Evolutionary conservation across 2,888 invertebrate species (phyloP).

Genomic region (Erebia palarica): DNA sequence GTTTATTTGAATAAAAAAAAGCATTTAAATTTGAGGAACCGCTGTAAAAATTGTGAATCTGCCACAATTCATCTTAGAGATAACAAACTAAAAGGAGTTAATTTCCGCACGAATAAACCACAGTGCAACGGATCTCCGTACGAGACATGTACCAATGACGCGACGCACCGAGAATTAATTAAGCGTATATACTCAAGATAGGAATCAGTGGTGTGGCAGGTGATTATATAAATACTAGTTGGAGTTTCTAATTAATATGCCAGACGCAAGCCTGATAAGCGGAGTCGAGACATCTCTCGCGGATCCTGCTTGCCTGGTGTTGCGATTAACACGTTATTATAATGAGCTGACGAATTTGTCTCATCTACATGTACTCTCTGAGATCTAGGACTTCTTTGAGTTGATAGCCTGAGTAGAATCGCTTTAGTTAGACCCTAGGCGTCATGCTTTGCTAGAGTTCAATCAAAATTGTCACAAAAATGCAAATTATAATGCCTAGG

Average conservation of each 20-base stretch:
- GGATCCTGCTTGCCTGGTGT: constrained; percentile 61
- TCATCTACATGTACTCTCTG: constrained; percentile 41
- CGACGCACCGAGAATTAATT: constrained; percentile 72
- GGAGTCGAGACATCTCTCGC: constrained; percentile 64
- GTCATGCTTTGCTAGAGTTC: background rate
- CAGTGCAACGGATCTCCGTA: constrained; percentile 45
- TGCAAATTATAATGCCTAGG: no score
- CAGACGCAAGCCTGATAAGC: constrained; percentile 73
- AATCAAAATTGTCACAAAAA: no score
- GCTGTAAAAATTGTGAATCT: background rate
- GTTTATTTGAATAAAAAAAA: no score
- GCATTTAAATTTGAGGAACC: no score
- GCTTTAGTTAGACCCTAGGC: background rate
- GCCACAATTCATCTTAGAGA: constrained; percentile 12
- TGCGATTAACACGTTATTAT: constrained; percentile 71
- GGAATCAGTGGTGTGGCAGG: constrained; percentile 70
- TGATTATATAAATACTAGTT: constrained; percentile 80
- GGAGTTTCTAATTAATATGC: constrained; percentile 78
- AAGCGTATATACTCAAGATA: constrained; percentile 67
- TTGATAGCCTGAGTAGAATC: constrained; percentile 17
- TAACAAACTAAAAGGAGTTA: constrained; percentile 31
- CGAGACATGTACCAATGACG: constrained; percentile 44
- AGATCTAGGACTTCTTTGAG: constrained; percentile 26
- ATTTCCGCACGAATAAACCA: constrained; percentile 31
- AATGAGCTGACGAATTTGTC: constrained; percentile 59